phyloP scores from a whole-genome alignment of 2,888 invertebrate genomes.

The Chaitophorus viminalis region DNA sequence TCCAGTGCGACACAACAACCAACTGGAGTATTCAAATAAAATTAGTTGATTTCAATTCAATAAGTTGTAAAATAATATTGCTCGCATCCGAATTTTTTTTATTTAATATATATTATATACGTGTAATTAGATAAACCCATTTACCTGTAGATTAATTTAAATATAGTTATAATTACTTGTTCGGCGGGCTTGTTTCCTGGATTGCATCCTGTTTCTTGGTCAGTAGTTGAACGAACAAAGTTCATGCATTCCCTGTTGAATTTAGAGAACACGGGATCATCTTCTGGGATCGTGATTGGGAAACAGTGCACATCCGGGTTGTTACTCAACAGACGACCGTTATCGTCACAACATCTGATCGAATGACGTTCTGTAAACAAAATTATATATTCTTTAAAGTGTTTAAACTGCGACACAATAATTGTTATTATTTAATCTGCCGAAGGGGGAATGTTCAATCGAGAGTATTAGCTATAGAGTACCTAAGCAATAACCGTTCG shows the following conservation, averaged over 20 bases:
- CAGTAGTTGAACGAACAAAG: conserved; percentile 65
- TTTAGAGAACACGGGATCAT: conserved; percentile 65
- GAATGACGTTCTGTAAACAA: conserved; percentile 65
- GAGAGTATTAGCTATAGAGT: not conserved
- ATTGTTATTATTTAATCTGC: not conserved
- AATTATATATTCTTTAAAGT: not conserved
- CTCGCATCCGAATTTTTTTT: too few relatives aligned
- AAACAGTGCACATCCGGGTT: conserved; percentile 65
- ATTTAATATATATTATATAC: too few relatives aligned
- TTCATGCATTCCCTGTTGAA: conserved; percentile 66
- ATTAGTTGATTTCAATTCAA: not conserved
- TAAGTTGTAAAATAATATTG: too few relatives aligned
- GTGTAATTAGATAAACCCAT: too few relatives aligned
- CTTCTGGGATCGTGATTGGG: conserved; percentile 65
- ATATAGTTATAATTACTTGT: conserved; percentile 71
- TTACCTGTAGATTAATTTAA: not conserved
- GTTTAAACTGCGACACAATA: not conserved
- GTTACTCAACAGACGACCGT: conserved; percentile 68
- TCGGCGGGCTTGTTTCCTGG: conserved; percentile 75
- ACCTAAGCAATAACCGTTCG: not conserved
- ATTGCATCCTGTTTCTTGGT: conserved; percentile 76
- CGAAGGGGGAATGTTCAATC: not conserved
- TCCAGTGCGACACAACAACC: conserved; percentile 65
- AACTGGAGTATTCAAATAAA: conserved; percentile 63
- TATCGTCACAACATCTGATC: conserved; percentile 74